Conservation (phyloP, 2,113 vertebrate genomes). For the Cichladusa arquata region DNA sequence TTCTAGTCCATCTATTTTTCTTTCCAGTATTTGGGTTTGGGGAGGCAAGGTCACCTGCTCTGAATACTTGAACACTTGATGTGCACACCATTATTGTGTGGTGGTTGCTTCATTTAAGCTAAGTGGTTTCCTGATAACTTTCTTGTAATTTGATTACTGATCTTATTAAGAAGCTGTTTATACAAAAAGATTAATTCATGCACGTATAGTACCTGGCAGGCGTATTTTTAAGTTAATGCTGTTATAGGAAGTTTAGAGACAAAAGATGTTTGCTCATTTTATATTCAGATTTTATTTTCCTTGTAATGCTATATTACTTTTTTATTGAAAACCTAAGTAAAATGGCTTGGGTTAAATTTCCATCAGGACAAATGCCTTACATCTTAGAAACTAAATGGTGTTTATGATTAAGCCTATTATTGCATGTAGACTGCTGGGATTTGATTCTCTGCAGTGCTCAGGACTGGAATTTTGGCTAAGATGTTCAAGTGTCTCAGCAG, state of each 20-base stretch:
- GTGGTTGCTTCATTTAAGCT: neutral
- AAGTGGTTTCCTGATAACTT: neutral
- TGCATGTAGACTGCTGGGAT: neutral
- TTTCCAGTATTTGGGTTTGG: neutral
- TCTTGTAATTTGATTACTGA: neutral
- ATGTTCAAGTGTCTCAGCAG: neutral
- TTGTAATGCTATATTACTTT: neutral
- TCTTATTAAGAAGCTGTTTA: neutral
- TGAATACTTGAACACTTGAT: neutral
- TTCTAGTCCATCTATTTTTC: neutral
- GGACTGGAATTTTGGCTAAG: neutral
- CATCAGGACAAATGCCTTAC: neutral
- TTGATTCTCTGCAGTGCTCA: neutral
- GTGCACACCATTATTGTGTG: neutral
- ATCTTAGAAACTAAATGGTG: neutral
- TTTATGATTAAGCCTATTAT: neutral
- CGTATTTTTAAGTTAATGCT: neutral
- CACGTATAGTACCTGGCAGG: neutral
- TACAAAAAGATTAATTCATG: neutral
- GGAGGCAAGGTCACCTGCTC: neutral
- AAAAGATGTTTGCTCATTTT: neutral
- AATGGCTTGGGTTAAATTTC: neutral
- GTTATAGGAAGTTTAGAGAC: neutral
- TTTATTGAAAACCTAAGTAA: neutral
- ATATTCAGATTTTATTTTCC: neutral